Evolutionary conservation across 2,113 vertebrate genomes (phyloP), one percentile per base, ranked within the genome.

Genomic region (Callipepla californica): DNA sequence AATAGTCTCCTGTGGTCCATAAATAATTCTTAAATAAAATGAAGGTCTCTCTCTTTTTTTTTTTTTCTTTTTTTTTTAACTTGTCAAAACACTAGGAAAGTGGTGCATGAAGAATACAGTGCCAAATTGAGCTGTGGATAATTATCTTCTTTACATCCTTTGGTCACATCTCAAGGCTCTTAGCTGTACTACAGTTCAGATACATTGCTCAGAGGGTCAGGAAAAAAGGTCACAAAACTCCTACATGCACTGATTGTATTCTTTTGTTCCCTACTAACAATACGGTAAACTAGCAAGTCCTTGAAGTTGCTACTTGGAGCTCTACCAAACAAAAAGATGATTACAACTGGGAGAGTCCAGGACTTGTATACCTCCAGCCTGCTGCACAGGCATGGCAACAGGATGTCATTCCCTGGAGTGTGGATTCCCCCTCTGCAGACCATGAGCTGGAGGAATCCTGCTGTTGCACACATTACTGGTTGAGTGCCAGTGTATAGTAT

Each of bases 1-100:
- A 78, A 74, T 38, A 77, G 68, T 45, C 28, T 85, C 59, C 58
- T 85, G 6, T 76, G 36, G 21, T 58, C 32, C 28, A 47, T 11
- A 63, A 47, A 66, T 11, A 30, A 67, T 62, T 57, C 21, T 83
- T 13, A 91, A 50, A 85, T 73, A 45, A 87, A 91, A 82, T 50
- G 23, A 4, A 2, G 36, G 18, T 57, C 80, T 79, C 9, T 7
- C 53, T 55, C 70, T 20, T 75, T 17, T 50, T 84, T 79, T 9
- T 9, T 59, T 22, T 84, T 79, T 9, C 7, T 59, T 22, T 47
- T 85, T 79, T 11, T 9, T 65, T 57, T 72, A 14, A 34, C 62
- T 81, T 81, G 57, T 76, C 8, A 73, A n/a, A 80, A 67, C 47
- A 34, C 21, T 38, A 20, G 9, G 11, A 9, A 51, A 89, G 20